Evolutionary conservation across 2,113 vertebrate genomes (phyloP).

Genomic region (Phylloscopus trochiloides): DNA sequence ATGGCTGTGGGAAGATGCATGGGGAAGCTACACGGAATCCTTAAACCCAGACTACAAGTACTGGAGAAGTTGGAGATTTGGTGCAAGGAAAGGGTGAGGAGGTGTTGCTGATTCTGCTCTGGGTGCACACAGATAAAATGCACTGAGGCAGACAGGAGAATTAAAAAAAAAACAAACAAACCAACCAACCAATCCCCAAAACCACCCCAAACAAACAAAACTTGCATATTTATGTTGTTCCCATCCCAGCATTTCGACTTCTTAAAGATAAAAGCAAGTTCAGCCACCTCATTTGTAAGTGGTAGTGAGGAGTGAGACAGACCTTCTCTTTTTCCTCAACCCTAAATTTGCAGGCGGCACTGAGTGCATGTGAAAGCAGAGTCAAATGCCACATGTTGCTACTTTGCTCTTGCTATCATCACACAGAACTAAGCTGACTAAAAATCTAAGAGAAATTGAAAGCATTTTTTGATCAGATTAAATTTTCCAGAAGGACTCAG

Average conservation of each 20-base stretch:
- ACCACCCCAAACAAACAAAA: background rate
- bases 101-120: background rate
- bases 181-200: background rate
- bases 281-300: background rate
- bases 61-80: fast-evolving
- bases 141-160: background rate
- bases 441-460: background rate
- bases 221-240: background rate
- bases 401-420: background rate
- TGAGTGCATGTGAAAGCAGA: background rate
- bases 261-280: background rate
- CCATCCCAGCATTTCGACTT: background rate
- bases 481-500: background rate
- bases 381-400: background rate
- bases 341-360: background rate
- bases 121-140: background rate
- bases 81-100: background rate
- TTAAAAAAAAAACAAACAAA: background rate
- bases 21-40: background rate
- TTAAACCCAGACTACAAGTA: background rate
- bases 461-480: background rate
- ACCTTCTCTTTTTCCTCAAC: background rate
- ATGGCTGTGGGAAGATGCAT: fast-evolving
- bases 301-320: fast-evolving
- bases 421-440: background rate